Conservation (phyloP, 2,888 invertebrate species). For the Idaea dimidiata region DNA sequence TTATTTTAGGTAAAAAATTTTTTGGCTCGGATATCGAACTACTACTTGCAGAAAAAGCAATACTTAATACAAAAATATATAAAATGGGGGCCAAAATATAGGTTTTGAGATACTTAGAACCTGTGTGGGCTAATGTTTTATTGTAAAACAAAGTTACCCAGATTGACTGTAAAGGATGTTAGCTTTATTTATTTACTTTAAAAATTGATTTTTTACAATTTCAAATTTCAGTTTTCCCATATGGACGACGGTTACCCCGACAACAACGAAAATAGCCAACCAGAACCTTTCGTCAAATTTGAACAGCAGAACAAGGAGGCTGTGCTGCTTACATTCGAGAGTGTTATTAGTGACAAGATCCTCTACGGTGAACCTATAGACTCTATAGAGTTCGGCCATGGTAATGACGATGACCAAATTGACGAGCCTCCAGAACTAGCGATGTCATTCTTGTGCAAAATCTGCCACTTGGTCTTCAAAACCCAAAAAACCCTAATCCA, state of each 20-base stretch:
- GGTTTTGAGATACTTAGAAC: too few relatives aligned
- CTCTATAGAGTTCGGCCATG: not conserved
- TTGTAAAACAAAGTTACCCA: too few relatives aligned
- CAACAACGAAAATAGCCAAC: constrained; percentile 46
- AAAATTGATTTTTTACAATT: not conserved
- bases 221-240: constrained; percentile 55
- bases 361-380: constrained; percentile 23
- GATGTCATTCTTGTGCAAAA: constrained; percentile 51
- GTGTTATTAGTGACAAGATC: constrained; percentile 50
- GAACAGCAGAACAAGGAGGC: constrained; percentile 59
- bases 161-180: too few relatives aligned
- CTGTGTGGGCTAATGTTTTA: too few relatives aligned
- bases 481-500: constrained; percentile 56
- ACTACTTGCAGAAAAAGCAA: too few relatives aligned
- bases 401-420: not conserved
- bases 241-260: constrained; percentile 47
- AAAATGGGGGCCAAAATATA: too few relatives aligned
- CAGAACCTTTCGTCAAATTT: constrained; percentile 54
- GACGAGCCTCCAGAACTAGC: constrained; percentile 18
- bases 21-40: too few relatives aligned
- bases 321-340: constrained; percentile 62
- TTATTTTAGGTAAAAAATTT: too few relatives aligned
- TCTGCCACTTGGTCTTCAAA: constrained; percentile 70
- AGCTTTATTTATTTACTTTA: not conserved
- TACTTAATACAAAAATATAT: too few relatives aligned